These are phyloP conservation scores for Zygogramma bicolorata DNA, from an alignment of 2,888 invertebrate genomes.

Conservation along the genomic window DNA sequence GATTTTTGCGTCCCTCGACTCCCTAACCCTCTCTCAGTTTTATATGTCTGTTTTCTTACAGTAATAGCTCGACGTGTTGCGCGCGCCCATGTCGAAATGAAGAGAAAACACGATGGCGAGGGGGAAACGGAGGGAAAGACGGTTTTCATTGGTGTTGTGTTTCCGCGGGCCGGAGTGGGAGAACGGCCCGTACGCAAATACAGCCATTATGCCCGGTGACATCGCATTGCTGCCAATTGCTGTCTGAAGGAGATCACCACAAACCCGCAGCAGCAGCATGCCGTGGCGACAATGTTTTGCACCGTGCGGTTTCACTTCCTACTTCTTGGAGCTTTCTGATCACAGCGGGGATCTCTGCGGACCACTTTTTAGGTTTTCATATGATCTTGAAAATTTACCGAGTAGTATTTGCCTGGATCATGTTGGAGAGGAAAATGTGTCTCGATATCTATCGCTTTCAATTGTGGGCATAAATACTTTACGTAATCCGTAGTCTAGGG, in stretches of 20 bases:
- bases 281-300: constrained; percentile 31
- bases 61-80: constrained; percentile 69
- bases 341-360: neutral
- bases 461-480: too few species aligned
- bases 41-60: constrained; percentile 72
- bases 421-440: too few species aligned
- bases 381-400: too few species aligned
- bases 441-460: too few species aligned
- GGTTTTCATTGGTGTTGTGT: constrained; percentile 65
- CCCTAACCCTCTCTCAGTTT: constrained; percentile 68
- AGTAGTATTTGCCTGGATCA: too few species aligned
- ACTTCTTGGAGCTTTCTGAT: neutral
- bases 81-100: constrained; percentile 67
- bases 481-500: too few species aligned
- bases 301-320: constrained; percentile 22
- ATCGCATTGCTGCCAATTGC: constrained; percentile 58
- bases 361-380: too few species aligned
- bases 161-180: constrained; percentile 60
- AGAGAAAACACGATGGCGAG: constrained; percentile 64
- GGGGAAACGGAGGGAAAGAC: constrained; percentile 62
- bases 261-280: constrained; percentile 37
- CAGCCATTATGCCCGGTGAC: constrained; percentile 65
- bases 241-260: constrained; percentile 49
- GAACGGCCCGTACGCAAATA: constrained; percentile 64
- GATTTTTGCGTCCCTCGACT: constrained; percentile 69